Conservation (phyloP, 2,113 vertebrate species). For the Ivindomyrus marchei region DNA sequence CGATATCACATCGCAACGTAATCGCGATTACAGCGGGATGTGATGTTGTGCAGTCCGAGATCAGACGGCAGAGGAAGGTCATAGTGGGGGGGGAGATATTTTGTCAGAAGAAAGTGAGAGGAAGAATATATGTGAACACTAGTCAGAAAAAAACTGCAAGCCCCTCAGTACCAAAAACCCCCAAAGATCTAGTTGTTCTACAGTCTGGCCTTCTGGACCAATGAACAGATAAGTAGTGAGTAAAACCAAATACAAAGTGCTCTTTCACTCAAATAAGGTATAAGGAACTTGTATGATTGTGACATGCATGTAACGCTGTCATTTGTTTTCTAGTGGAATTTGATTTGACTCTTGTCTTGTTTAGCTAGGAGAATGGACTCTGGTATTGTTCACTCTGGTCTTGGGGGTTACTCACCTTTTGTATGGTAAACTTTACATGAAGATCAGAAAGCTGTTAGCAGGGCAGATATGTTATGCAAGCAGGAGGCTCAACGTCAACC, state of each 20-base stretch:
- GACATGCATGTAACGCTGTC: background rate
- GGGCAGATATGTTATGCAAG: constrained; percentile 27
- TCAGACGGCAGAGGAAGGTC: background rate
- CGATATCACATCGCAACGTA: background rate
- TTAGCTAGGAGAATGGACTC: background rate
- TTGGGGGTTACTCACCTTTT: constrained; percentile 48
- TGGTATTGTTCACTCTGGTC: constrained; percentile 28
- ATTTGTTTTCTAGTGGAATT: background rate
- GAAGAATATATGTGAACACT: background rate
- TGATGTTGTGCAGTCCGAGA: background rate
- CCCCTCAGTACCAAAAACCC: background rate
- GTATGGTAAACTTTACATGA: constrained; percentile 39
- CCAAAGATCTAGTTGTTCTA: background rate
- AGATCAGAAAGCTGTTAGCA: constrained; percentile 38
- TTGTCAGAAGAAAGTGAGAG: background rate
- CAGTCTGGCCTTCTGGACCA: background rate
- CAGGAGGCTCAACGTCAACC: constrained; percentile 30
- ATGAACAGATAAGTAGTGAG: background rate
- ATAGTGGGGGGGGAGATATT: constrained; percentile 12
- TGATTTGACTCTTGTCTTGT: background rate
- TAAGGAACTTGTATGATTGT: background rate
- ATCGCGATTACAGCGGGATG: background rate
- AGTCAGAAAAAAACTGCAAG: background rate
- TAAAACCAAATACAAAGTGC: background rate
- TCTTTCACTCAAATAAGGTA: background rate